Evolutionary conservation across 2,888 invertebrate genomes (phyloP), one percentile per base, ranked within the genome.

Genomic region (Papilio gigon): DNA sequence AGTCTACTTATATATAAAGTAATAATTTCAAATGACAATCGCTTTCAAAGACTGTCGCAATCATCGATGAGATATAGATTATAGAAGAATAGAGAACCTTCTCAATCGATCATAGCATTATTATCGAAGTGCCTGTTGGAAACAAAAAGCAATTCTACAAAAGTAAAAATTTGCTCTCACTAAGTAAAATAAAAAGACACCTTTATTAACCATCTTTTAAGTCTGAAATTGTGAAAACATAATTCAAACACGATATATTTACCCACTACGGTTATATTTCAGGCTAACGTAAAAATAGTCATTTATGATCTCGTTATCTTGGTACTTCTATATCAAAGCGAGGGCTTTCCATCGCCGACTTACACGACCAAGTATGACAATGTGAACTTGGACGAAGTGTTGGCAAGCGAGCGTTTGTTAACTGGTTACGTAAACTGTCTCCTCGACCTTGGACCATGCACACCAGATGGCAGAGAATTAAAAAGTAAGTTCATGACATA

Each of bases 301-400:
- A n/a, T 64, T 22, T 50, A 58, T 8, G 56, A 40, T 42, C n/a
- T 74, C 1, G 11, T 76, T 20, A 50, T 76, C 17, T 37, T 73
- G 2, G 69, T 62, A 47, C 61, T 74, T 5, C 20, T 74, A 2
- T 67, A 69, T n/a, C 64, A 59, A 20, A 60, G 60, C 17, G 40
- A 66, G 11, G 40, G 58, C 12, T 67, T 47, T 17, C 75, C 75
- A 5, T 68, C 67, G 4, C 25, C 67, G 0, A 84, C 81, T 0
- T 96, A 96, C 80, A 95, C 95, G 1, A 94, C 93, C 14, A 95
- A 94, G 78, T 96, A 95, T 76, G 96, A 96, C 77, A 94, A 95
- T 73, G 87, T 96, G 35, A 93, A 96, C 80, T 78, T 96, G 69
- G 95, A 96, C 70, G 94, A 94, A 78, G 94, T 96, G 68, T 84